phyloP scores from a whole-genome alignment of 2,888 invertebrate species.

The Serrognathus titanus region DNA sequence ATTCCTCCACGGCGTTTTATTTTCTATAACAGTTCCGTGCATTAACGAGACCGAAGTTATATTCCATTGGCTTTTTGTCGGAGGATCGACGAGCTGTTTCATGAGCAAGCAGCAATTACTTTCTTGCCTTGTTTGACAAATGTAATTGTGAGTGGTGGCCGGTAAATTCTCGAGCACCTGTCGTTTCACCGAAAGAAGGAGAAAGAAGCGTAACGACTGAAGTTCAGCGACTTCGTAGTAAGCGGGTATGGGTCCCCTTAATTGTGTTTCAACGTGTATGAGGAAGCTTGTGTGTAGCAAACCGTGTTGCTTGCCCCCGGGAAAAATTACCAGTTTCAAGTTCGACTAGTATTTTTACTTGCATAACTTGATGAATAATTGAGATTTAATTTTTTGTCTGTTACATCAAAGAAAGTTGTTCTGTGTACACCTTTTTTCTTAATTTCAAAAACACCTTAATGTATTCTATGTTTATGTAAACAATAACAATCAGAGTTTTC shows the following conservation, averaged over 20 bases:
- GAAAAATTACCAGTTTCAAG: not conserved
- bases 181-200: not conserved
- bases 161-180: not conserved
- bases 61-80: no score
- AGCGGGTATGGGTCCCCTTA: not conserved
- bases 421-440: no score
- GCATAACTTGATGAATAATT: not conserved
- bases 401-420: no score
- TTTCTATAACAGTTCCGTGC: no score
- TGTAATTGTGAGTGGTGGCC: not conserved
- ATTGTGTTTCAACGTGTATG: not conserved
- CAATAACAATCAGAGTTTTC: no score
- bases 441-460: no score
- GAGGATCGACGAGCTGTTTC: not conserved
- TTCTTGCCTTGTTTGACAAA: not conserved
- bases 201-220: not conserved
- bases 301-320: not conserved
- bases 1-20: no score
- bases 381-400: no score
- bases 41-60: no score
- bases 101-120: no score
- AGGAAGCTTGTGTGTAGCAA: not conserved
- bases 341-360: not conserved
- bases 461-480: no score
- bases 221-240: not conserved